phyloP scores from a whole-genome alignment of 2,113 vertebrate species.

The Epinephelus lanceolatus region DNA sequence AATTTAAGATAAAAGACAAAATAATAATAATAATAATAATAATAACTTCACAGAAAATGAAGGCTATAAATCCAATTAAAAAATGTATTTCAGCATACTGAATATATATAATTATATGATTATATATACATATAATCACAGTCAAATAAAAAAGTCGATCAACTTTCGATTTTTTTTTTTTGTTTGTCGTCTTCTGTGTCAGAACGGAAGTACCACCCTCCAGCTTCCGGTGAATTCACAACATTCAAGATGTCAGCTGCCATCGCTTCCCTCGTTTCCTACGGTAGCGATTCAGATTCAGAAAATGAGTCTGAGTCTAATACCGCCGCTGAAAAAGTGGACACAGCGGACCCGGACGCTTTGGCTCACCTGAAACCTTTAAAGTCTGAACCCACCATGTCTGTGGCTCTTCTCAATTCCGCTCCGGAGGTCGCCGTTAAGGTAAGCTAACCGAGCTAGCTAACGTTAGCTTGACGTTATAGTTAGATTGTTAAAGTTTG shows the following conservation, averaged over 20 bases:
- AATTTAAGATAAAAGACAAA: too few species aligned
- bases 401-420: constrained; percentile 86
- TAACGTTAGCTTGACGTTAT: constrained; percentile 29
- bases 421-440: constrained; percentile 95
- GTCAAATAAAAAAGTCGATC: too few species aligned
- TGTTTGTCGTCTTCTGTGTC: background rate
- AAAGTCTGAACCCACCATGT: constrained; percentile 58
- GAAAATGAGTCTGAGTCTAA: constrained; percentile 87
- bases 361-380: constrained; percentile 86
- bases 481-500: background rate
- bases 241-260: constrained; percentile 91
- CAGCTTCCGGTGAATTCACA: constrained; percentile 75
- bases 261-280: constrained; percentile 89
- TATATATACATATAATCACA: too few species aligned
- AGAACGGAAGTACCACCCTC: constrained; percentile 65
- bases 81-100: too few species aligned
- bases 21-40: too few species aligned
- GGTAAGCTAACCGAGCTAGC: constrained; percentile 83
- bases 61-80: too few species aligned
- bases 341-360: constrained; percentile 81
- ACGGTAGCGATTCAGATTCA: constrained; percentile 91
- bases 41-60: too few species aligned
- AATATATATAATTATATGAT: too few species aligned
- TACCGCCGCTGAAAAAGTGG: constrained; percentile 51
- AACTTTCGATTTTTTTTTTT: too few species aligned